Evolutionary conservation across 1,140 invertebrate species (phyloP), one percentile per base, ranked within the genome.

Genomic region (Delia radicum): DNA sequence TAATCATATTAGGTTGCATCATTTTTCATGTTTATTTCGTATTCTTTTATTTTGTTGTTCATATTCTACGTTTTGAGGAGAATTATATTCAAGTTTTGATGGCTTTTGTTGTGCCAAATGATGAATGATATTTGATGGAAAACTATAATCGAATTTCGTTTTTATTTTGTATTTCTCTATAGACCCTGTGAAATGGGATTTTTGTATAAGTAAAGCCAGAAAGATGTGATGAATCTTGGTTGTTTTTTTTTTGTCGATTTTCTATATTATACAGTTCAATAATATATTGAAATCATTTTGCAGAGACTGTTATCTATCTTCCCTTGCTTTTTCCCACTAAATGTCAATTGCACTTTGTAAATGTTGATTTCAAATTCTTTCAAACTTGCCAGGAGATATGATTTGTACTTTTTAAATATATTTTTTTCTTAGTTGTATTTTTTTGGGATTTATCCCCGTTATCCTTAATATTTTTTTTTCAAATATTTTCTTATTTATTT

Each of bases 21-120:
- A 69, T 69, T 69, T 69, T 69, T 69, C 65, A 69, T 33, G 10
- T 55, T 55, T 69, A 69, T 69, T 69, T 69, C 27, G 2, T 33
- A 33, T 7, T 69, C 26, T 69, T 69, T 31, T 18, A 21, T 4
- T 21, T 69, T 69, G 28, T 69, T 33, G 28, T 69, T 69, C 18
- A 18, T 6, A 6, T 55, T 55, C 37, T 3, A 18, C 6, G 46
- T 3, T 18, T 55, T n/a, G n/a, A n/a, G n/a, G n/a, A n/a, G n/a
- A n/a, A n/a, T n/a, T 55, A 4, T 55, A 6, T 12, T 55, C 7
- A 18, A 21, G n/a, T 21, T 55, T 15, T 33, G 65, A 33, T 69
- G 65, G 21, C 24, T n/a, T 69, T 69, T 69, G 65, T 69, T 69
- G n/a, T 33, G 29, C 29, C 63, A 33, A 69, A 33, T 69, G 65